Base-by-base conservation (phyloP, 1,140 invertebrate species). In the Melitaea cinxia region DNA sequence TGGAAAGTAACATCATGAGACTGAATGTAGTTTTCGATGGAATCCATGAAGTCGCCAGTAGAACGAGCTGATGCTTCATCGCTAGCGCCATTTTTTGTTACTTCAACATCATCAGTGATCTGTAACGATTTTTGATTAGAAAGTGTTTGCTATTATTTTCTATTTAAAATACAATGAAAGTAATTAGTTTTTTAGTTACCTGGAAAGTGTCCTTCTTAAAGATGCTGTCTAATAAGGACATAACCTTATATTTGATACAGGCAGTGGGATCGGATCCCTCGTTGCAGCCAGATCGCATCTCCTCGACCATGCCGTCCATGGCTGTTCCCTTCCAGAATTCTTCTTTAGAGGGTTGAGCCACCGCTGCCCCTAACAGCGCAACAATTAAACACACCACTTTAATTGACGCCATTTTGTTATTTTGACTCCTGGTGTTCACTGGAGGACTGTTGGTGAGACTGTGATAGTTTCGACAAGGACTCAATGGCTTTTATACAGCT, bases 211-310 rank as follows among this genome's bases (percentile, higher is more conserved):
- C 95, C 87, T 95, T 95, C 81, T 94, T 94, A 85, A 96, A 93
- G 71, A 96, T 93, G 78, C 94, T 94, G 82, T 96, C 95, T 73
- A 96, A 88, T 49, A 96, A 92, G 54, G 94, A 94, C 82, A 96
- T 94, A 49, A 95, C 93, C 78, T 95, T 95, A 88, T 94, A 95
- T 86, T 96, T 96, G 86, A 96, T 94, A 89, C 95, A 96, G 21
- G 95, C 93, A 39, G 96, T 93, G 5, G 95, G 94, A 79, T 96
- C 95, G 75, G 95, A 95, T 54, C 95, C 94, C 60, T 93, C 93
- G 30, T 92, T 91, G 80, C 95, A 96, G 71, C 95, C 93, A 19
- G 91, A 91, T 73, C 94, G 93, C 83, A 95, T 94, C 80, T 96
- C 94, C 73, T 95, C 94, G 4, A 96, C 93, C 78, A 95, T 93